These are phyloP conservation scores for Channa maculata DNA, from an alignment of 2,113 vertebrate genomes.

Conservation along the genomic window DNA sequence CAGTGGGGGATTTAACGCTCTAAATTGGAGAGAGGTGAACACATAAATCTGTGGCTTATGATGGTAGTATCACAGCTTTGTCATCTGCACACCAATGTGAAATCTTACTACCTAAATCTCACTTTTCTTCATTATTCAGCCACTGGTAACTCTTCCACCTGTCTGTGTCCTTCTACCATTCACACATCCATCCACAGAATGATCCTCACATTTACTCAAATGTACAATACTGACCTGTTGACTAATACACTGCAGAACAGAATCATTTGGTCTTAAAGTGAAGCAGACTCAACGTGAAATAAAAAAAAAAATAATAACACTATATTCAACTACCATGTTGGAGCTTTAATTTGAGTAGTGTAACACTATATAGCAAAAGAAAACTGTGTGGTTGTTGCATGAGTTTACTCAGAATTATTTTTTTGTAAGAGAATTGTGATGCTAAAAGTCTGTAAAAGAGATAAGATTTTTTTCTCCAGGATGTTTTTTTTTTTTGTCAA, in stretches of 20 bases:
- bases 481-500: no score
- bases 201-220: not conserved
- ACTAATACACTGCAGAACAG: not conserved
- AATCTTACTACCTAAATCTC: conserved; percentile 5
- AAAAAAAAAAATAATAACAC: no score
- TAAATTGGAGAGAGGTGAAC: not conserved
- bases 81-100: conserved; percentile 33
- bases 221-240: not conserved
- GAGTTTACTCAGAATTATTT: no score
- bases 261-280: no score
- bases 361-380: no score
- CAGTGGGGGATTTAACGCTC: not conserved
- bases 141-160: conserved; percentile 1
- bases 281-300: no score
- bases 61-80: not conserved
- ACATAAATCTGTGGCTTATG: not conserved
- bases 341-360: no score
- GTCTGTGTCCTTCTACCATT: conserved; percentile 13
- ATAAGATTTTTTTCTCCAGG: no score
- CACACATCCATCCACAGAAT: not conserved
- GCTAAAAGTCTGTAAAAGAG: no score
- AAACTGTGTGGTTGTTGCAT: no score
- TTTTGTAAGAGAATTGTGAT: no score
- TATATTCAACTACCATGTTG: no score
- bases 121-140: not conserved